These are phyloP conservation scores for Nezara viridula DNA, from an alignment of 2,888 invertebrate species.

Conservation along the genomic window DNA sequence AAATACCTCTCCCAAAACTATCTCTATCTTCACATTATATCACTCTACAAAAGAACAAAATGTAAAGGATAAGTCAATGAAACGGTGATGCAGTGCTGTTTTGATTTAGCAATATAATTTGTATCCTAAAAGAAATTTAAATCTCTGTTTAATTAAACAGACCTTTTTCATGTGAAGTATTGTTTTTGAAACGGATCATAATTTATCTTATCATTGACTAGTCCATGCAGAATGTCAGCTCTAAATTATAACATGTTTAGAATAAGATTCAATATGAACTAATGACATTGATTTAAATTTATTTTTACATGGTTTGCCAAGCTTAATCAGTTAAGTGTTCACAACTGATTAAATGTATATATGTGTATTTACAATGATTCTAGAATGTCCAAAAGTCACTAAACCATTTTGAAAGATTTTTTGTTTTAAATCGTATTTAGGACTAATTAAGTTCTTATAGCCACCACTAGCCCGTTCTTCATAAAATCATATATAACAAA, in stretches of 20 bases:
- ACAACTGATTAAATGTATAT: not conserved
- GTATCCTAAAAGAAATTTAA: not conserved
- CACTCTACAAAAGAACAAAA: slow-evolving; percentile 4
- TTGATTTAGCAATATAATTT: not conserved
- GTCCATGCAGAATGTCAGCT: not conserved
- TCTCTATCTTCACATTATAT: slow-evolving; percentile 60
- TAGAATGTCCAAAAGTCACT: not conserved
- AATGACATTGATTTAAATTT: not conserved
- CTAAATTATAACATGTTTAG: not conserved
- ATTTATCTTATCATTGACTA: not conserved
- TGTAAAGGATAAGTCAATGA: not conserved
- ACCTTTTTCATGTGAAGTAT: not conserved
- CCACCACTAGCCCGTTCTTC: not conserved
- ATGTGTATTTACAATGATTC: not conserved
- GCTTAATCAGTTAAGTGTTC: too few relatives aligned
- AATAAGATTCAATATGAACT: not conserved
- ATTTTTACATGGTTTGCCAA: not conserved
- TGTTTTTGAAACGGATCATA: not conserved
- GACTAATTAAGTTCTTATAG: not conserved
- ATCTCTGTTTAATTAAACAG: not conserved
- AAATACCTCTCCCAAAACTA: slow-evolving; percentile 48
- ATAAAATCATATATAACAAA: not conserved
- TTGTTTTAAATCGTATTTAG: not conserved
- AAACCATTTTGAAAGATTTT: not conserved
- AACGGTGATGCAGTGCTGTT: not conserved